phyloP scores from a whole-genome alignment of 2,888 invertebrate genomes.

The Monochamus alternatus region DNA sequence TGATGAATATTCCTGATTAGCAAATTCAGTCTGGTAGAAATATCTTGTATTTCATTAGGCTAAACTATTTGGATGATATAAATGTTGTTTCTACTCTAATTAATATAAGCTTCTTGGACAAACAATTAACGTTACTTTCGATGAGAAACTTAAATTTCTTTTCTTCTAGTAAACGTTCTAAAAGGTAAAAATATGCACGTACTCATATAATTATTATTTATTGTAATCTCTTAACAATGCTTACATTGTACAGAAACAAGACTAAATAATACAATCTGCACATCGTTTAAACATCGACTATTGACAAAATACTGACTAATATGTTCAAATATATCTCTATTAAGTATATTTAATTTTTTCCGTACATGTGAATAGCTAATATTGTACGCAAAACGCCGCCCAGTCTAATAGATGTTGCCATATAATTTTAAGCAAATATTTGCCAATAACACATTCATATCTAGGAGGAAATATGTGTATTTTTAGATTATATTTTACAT shows the following conservation, averaged over 20 bases:
- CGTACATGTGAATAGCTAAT: neutral
- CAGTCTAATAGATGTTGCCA: constrained; percentile 9
- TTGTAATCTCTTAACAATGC: too few relatives aligned
- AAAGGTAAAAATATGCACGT: too few relatives aligned
- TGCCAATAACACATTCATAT: neutral
- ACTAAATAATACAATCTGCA: neutral
- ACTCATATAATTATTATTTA: too few relatives aligned
- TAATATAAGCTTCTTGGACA: too few relatives aligned
- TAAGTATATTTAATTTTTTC: neutral
- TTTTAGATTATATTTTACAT: constrained; percentile 15
- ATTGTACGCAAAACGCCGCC: neutral
- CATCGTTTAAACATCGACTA: neutral
- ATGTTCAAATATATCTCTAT: neutral
- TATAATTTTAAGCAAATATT: constrained; percentile 14
- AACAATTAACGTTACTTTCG: too few relatives aligned
- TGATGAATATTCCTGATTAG: too few relatives aligned
- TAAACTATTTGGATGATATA: too few relatives aligned
- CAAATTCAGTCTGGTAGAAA: too few relatives aligned
- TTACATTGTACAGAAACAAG: neutral
- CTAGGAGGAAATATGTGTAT: constrained; percentile 10
- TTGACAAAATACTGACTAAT: constrained; percentile 1
- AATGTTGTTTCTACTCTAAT: too few relatives aligned
- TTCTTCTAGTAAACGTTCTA: too few relatives aligned
- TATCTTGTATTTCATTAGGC: too few relatives aligned
- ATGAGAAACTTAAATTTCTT: too few relatives aligned